Evolutionary conservation across 2,888 invertebrate genomes (phyloP).

Genomic region (Lacanobia oleracea): DNA sequence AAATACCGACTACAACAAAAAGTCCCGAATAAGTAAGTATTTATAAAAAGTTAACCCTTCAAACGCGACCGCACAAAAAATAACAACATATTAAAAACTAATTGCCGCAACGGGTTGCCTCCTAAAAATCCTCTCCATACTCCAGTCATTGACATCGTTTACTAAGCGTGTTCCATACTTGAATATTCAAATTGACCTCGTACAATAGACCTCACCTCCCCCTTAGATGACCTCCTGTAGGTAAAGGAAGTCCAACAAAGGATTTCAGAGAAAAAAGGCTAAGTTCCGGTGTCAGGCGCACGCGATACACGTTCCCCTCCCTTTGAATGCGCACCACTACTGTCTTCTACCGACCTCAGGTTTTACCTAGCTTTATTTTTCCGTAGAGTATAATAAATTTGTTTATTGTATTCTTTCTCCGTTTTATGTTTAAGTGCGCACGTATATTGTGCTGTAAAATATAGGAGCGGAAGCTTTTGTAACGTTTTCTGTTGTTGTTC

Average conservation of each 20-base stretch:
- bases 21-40: conserved; percentile 2
- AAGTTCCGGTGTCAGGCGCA: conserved; percentile 86
- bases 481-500: conserved; percentile 39
- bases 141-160: conserved; percentile 78
- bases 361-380: conserved; percentile 64
- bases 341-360: conserved; percentile 63
- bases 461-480: conserved; percentile 45
- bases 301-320: conserved; percentile 70
- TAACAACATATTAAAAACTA: conserved; percentile 60
- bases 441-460: conserved; percentile 56
- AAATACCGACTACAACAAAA: not conserved
- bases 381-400: conserved; percentile 64
- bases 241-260: conserved; percentile 85
- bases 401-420: conserved; percentile 65
- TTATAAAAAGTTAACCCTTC: conserved; percentile 42
- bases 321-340: conserved; percentile 67
- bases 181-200: conserved; percentile 86
- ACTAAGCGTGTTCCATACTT: conserved; percentile 81
- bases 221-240: conserved; percentile 69
- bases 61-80: conserved; percentile 42
- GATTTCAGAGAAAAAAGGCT: conserved; percentile 81
- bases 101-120: conserved; percentile 59
- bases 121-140: conserved; percentile 61
- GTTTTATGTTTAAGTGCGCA: conserved; percentile 56
- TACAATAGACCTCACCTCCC: conserved; percentile 76